Evolutionary conservation across 2,888 invertebrate genomes (phyloP).

Genomic region (Caenorhabditis drosophilae): DNA sequence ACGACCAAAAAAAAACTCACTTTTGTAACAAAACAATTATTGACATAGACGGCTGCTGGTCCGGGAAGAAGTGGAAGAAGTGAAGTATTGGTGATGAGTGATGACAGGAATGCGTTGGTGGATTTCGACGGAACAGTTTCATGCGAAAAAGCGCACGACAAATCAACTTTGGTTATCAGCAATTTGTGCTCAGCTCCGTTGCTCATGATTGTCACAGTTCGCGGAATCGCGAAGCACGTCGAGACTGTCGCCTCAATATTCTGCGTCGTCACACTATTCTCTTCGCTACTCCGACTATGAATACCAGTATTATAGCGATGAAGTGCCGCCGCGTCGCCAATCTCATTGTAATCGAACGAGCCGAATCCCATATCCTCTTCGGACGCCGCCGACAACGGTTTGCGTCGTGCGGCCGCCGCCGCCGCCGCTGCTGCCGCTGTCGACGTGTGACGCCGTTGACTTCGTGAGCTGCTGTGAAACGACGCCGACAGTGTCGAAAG

Average conservation of each 20-base stretch:
- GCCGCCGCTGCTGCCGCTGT: slow-evolving; percentile 38
- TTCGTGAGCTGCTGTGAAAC: slow-evolving; percentile 7
- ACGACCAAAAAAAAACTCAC: slow-evolving; percentile 53
- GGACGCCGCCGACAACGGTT: slow-evolving; percentile 49
- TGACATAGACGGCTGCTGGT: slow-evolving; percentile 70
- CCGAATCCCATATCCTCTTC: slow-evolving; percentile 68
- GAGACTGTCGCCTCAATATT: slow-evolving; percentile 69
- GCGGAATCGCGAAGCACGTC: slow-evolving; percentile 70
- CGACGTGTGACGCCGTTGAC: slow-evolving; percentile 33
- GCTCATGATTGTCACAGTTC: slow-evolving; percentile 69
- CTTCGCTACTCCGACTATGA: slow-evolving; percentile 41
- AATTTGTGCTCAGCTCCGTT: slow-evolving; percentile 70
- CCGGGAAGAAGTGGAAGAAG: slow-evolving; percentile 70
- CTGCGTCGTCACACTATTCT: slow-evolving; percentile 42
- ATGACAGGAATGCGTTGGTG: slow-evolving; percentile 70
- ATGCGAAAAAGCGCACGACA: slow-evolving; percentile 70
- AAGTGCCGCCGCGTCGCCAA: slow-evolving; percentile 47
- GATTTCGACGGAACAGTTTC: slow-evolving; percentile 70
- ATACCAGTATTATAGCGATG: slow-evolving; percentile 26
- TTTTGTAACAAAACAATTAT: slow-evolving; percentile 71
- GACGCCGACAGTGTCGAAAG: slow-evolving; percentile 52
- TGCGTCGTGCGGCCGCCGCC: slow-evolving; percentile 35
- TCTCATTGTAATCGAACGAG: slow-evolving; percentile 66
- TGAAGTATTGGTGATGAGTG: slow-evolving; percentile 70
- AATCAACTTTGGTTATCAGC: slow-evolving; percentile 63